These are phyloP conservation scores for Chrysolophus pictus DNA, from an alignment of 2,797 vertebrate species.

Conservation along the genomic window DNA sequence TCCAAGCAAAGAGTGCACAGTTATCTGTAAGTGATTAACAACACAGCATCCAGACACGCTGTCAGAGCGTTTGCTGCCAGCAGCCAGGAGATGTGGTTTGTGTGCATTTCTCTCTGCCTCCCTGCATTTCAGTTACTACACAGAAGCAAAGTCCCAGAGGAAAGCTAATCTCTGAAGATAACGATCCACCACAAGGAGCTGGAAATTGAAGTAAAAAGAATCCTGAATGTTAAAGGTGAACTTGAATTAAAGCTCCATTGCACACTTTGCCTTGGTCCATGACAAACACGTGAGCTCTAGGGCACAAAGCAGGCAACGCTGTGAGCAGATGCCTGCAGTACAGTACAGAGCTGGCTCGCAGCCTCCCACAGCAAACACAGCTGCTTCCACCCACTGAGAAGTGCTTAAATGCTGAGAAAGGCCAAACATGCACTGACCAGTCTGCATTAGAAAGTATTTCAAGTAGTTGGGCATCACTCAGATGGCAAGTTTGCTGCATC, in stretches of 20 bases:
- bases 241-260: constrained; percentile 62
- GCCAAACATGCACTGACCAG: background rate
- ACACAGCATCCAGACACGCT: background rate
- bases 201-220: constrained; percentile 29
- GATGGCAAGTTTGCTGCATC: constrained; percentile 42
- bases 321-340: background rate
- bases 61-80: background rate
- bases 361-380: fast-evolving
- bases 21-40: fast-evolving
- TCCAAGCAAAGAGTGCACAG: fast-evolving
- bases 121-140: background rate
- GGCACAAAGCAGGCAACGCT: constrained; percentile 15
- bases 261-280: constrained; percentile 37
- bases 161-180: constrained; percentile 27
- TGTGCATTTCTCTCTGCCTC: background rate
- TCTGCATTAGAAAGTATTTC: background rate
- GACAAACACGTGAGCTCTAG: background rate
- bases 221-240: constrained; percentile 68
- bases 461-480: constrained; percentile 16
- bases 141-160: background rate
- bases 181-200: background rate
- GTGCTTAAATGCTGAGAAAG: background rate
- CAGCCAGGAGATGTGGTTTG: fast-evolving
- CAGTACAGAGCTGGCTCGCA: fast-evolving
- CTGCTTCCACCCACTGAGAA: background rate